A percentile compares a stretch with the other conserved stretches of the same genome.
Conservation (phyloP, 1,140 invertebrate genomes). For the Euwallacea fornicatus region DNA sequence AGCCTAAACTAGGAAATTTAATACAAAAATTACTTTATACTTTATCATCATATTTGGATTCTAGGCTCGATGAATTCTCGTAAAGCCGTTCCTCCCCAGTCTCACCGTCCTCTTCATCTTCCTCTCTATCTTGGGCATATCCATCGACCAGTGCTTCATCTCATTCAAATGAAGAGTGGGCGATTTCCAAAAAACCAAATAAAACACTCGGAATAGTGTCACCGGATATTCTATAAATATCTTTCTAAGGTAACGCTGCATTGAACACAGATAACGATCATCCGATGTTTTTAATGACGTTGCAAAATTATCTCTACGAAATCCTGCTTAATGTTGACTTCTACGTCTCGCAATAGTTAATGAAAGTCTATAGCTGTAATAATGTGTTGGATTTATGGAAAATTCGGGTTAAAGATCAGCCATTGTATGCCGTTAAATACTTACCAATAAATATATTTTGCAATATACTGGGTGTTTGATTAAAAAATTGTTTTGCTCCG, state of each 20-base stretch:
- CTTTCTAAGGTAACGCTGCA: neutral
- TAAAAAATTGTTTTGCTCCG: too few relatives aligned
- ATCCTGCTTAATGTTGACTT: neutral
- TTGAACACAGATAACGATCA: conserved; percentile 2
- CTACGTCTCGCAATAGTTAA: neutral
- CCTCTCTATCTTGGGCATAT: conserved; percentile 23
- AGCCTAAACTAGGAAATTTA: neutral
- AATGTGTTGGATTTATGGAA: neutral
- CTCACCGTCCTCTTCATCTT: conserved; percentile 21
- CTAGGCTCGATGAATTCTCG: neutral
- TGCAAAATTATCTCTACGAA: neutral
- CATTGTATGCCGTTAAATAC: neutral
- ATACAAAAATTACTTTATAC: neutral
- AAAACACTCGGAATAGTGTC: conserved; percentile 11
- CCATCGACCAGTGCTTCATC: conserved; percentile 17
- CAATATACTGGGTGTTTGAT: too few relatives aligned
- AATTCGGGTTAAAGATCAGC: conserved; percentile 1
- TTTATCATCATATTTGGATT: neutral
- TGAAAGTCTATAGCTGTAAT: neutral
- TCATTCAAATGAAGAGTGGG: conserved; percentile 21
- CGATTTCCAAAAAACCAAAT: conserved; percentile 25
- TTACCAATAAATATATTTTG: too few relatives aligned
- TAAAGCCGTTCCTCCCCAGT: conserved; percentile 15
- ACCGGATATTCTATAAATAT: conserved; percentile 16
- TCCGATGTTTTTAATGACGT: neutral